These are phyloP conservation scores for Dufourea novaeangliae DNA, from an alignment of 1,140 invertebrate species.

Conservation along the genomic window DNA sequence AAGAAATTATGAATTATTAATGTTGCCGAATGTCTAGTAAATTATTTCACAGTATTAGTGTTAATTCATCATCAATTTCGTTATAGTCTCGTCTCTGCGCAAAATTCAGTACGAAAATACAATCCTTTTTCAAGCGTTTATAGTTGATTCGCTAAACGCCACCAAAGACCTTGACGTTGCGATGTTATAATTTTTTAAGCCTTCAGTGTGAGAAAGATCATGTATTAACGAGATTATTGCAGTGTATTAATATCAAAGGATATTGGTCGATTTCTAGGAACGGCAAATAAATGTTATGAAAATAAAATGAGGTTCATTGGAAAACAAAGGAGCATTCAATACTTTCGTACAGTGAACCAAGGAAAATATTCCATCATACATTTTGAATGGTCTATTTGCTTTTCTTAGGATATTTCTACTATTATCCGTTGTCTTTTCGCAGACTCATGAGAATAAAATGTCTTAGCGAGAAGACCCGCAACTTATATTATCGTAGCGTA, in stretches of 20 bases:
- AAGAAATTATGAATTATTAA: conserved; percentile 13
- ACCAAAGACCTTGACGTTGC: conserved; percentile 41
- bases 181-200: conserved; percentile 27
- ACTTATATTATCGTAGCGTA: conserved; percentile 17
- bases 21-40: conserved; percentile 7
- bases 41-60: conserved; percentile 35
- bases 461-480: background rate
- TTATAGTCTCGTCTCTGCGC: conserved; percentile 7
- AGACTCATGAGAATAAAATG: background rate
- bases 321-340: background rate
- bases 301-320: background rate
- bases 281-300: conserved; percentile 5
- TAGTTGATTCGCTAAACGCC: conserved; percentile 29
- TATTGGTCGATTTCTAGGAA: conserved; percentile 28
- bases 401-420: background rate
- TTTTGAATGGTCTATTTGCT: background rate
- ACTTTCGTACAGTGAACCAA: background rate
- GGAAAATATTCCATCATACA: background rate
- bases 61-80: conserved; percentile 20
- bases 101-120: conserved; percentile 22
- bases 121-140: conserved; percentile 9
- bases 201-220: background rate
- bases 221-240: background rate
- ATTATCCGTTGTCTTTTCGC: background rate
- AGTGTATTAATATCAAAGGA: conserved; percentile 28